A percentile compares a stretch with the other conserved stretches of the same genome.
phyloP scores from a whole-genome alignment of 1,140 invertebrate genomes.

The Meloidogyne exigua region DNA sequence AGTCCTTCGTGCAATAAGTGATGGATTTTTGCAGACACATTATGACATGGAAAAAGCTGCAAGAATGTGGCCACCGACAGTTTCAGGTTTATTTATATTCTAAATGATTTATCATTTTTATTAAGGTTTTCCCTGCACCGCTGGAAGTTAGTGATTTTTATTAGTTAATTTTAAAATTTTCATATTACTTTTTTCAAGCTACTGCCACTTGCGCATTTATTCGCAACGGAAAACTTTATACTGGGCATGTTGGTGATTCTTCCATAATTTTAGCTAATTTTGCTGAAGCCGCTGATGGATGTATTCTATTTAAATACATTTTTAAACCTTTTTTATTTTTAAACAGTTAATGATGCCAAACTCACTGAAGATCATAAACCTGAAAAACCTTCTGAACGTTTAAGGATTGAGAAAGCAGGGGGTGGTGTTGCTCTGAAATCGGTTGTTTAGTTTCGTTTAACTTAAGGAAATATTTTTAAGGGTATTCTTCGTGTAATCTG shows the following conservation, averaged over 20 bases:
- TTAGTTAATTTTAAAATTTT: too few species aligned
- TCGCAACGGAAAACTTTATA: conserved; percentile 39
- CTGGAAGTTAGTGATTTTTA: conserved; percentile 16
- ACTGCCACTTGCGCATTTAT: conserved; percentile 35
- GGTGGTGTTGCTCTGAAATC: conserved; percentile 14
- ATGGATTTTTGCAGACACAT: conserved; percentile 32
- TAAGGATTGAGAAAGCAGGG: conserved; percentile 36
- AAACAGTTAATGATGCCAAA: conserved; percentile 28
- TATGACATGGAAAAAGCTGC: conserved; percentile 26
- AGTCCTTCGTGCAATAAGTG: conserved; percentile 25
- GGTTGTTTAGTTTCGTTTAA: neutral
- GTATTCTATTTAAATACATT: neutral
- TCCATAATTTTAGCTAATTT: conserved; percentile 35
- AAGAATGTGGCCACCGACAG: conserved; percentile 31
- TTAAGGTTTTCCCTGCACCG: conserved; percentile 31
- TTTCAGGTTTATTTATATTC: conserved; percentile 31
- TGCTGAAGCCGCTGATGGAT: conserved; percentile 17
- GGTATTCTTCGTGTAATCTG: conserved; percentile 36
- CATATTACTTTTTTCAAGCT: neutral
- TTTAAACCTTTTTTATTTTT: neutral
- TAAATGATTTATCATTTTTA: neutral
- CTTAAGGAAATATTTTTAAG: neutral
- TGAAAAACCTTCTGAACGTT: conserved; percentile 24
- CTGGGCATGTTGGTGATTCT: conserved; percentile 43
- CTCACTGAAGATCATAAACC: conserved; percentile 42